Conservation (phyloP, 2,113 vertebrate species). For the Tenrec ecaudatus region DNA sequence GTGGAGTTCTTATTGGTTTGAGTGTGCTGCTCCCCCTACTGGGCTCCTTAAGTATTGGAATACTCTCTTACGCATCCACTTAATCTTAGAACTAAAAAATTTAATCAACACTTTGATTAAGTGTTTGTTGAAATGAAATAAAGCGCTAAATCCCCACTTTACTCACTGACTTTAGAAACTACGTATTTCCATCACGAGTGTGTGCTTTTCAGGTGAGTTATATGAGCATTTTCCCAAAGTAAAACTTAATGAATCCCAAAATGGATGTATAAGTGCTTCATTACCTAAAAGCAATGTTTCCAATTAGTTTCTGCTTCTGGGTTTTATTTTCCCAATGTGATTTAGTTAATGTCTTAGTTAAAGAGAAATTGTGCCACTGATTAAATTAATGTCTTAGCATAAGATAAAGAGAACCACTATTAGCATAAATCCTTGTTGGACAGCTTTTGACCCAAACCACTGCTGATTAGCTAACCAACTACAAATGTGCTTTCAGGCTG, state of each 20-base stretch:
- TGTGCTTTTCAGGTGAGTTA: conserved; percentile 5
- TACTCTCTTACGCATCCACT: neutral
- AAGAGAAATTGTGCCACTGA: conserved; percentile 23
- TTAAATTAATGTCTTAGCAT: conserved; percentile 47
- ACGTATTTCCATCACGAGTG: neutral
- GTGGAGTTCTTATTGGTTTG: neutral
- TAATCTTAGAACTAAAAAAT: neutral
- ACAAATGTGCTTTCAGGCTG: neutral
- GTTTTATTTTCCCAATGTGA: conserved; percentile 57
- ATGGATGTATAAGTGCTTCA: conserved; percentile 1
- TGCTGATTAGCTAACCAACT: neutral
- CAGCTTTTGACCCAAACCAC: neutral
- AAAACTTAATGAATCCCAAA: conserved; percentile 30
- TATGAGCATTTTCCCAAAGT: neutral
- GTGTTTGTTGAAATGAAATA: neutral
- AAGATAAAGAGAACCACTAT: conserved; percentile 39
- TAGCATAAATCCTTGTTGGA: conserved; percentile 55
- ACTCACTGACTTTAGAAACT: neutral
- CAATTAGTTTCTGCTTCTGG: conserved; percentile 50
- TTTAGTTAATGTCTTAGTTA: conserved; percentile 47
- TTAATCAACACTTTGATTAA: neutral
- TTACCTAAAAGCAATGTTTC: conserved; percentile 55
- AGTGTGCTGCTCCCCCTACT: neutral
- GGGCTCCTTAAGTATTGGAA: neutral
- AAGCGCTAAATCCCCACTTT: neutral